Percentiles rank a stretch among this genome's conserved stretches.
Evolutionary conservation across 2,888 invertebrate genomes (phyloP).

Genomic region (Lasioglossum morio): DNA sequence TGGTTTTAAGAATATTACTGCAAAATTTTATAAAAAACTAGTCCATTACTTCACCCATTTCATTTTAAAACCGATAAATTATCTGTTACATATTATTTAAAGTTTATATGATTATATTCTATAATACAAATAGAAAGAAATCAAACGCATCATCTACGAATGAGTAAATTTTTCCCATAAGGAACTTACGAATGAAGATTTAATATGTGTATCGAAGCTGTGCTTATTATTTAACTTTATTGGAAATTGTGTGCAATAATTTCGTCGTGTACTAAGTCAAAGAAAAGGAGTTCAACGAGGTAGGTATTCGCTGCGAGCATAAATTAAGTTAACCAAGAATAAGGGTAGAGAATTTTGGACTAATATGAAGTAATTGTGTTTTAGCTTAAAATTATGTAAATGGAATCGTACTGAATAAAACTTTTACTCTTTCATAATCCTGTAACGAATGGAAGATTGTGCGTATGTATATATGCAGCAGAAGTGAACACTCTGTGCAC

Average conservation of each 20-base stretch:
- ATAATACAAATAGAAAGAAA: not conserved
- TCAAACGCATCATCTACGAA: not conserved
- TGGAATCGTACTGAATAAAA: not conserved
- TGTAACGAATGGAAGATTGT: not conserved
- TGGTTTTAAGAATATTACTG: not conserved
- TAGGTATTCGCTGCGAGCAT: not conserved
- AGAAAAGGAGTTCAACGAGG: not conserved
- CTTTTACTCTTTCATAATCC: not conserved
- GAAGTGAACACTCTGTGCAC: not conserved
- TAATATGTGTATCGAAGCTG: not conserved
- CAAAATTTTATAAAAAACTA: not conserved
- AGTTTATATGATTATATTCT: not conserved
- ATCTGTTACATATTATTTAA: not conserved
- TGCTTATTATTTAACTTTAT: not conserved
- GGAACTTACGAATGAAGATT: not conserved
- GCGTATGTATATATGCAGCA: not conserved
- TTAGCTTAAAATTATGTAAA: not conserved
- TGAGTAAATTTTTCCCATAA: not conserved
- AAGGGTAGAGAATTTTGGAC: not conserved
- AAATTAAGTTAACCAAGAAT: not conserved
- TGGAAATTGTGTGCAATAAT: not conserved
- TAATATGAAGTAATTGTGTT: not conserved
- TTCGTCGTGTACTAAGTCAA: not conserved
- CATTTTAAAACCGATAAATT: not conserved
- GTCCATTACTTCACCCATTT: not conserved